Percentiles rank a stretch among this genome's conserved stretches.
These are phyloP conservation scores for Halesus radiatus DNA, from an alignment of 1,140 invertebrate species.

Conservation along the genomic window DNA sequence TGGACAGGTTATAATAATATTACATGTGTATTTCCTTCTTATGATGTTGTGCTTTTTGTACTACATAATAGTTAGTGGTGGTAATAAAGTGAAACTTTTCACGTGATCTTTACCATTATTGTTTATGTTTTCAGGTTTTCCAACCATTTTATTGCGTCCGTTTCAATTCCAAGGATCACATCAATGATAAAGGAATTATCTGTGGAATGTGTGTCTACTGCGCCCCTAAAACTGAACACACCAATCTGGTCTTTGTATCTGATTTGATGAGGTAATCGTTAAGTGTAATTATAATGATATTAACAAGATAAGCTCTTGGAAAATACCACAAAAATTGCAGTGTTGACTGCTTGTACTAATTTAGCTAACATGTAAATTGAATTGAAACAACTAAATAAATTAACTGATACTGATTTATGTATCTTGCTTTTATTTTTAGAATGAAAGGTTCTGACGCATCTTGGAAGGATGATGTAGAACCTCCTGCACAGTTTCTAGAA, in stretches of 20 bases:
- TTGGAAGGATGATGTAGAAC: conserved; percentile 87
- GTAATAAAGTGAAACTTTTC: not conserved
- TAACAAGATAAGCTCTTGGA: no score
- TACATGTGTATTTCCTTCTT: not conserved
- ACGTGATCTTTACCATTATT: not conserved
- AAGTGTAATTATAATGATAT: not conserved
- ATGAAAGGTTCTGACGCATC: conserved; percentile 86
- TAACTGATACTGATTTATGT: no score
- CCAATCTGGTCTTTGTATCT: conserved; percentile 80
- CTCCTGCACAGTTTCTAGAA: conserved; percentile 78
- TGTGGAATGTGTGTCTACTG: conserved; percentile 82
- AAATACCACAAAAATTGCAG: no score
- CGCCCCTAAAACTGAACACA: conserved; percentile 81
- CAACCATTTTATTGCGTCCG: conserved; percentile 86
- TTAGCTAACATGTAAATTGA: no score
- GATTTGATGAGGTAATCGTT: conserved; percentile 77
- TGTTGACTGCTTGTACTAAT: no score
- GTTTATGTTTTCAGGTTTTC: conserved; percentile 69
- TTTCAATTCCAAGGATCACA: conserved; percentile 85
- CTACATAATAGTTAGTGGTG: not conserved
- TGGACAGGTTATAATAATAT: conserved; percentile 72
- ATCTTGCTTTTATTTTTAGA: conserved; percentile 65
- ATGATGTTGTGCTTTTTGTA: not conserved
- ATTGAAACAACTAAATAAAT: no score
- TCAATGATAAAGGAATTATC: conserved; percentile 75